Base-by-base conservation (phyloP, 2,888 invertebrate genomes). In the Imbricaverruca yamaguchii region DNA sequence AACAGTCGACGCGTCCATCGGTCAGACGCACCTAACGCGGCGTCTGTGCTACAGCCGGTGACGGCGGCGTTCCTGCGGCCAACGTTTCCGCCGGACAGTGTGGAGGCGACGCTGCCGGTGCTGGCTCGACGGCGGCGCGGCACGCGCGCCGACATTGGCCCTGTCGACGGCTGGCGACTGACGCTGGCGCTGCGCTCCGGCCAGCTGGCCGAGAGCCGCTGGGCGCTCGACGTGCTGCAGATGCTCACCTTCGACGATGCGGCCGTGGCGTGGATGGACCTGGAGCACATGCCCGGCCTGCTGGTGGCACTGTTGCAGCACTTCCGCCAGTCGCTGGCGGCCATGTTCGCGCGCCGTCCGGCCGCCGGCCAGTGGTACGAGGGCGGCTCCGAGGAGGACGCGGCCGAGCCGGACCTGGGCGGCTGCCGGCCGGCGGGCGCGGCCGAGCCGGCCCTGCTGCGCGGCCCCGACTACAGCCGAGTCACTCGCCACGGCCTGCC, bases 161-260 rank as follows among this genome's bases (percentile, higher is more conserved):
- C 95, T 81, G 92, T 97, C 25, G 98, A 99, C 88, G 95, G 98
- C 80, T 98, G 98, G 97, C 92, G 97, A 84, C 92, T 99, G 85
- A 94, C 98, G 91, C 97, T 99, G 98, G 93, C 97, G 85, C 91
- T 99, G 86, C 93, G 97, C 86, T 98, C 96, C 15, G 98, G 98
- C 78, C 90, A 98, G 83, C 90, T 98, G 82, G 94, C 96, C 39
- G 99, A 99, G 89, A 96, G 96, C 84, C 95, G 96, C 84, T 99
- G 98, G 95, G 98, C 99, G 81, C 90, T 99, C 84, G 99, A 99
- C 88, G 93, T 96, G 83, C 91, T 99, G 81, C 97, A 97, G 88
- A 94, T 98, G 85, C 91, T 99, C 81, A 91, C 99, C 81, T 97
- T 94, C 88, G 99, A 99, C 87, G 99, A 99, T 89, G 91, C 93